These are phyloP conservation scores for Melopsittacus undulatus DNA, from an alignment of 2,797 vertebrate genomes.

Conservation along the genomic window DNA sequence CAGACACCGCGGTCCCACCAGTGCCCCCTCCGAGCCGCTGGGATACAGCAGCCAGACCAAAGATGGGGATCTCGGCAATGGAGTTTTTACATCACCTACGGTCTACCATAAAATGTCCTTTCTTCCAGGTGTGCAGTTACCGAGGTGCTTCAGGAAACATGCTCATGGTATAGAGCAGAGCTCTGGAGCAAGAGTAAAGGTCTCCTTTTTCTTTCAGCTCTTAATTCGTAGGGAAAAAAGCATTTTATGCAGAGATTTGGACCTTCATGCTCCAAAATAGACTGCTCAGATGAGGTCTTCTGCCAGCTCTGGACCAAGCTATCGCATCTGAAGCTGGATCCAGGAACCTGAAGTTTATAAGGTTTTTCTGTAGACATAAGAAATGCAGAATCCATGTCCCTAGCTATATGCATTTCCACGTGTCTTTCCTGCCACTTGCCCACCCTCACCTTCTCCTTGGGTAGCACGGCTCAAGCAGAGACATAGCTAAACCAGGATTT, in stretches of 20 bases:
- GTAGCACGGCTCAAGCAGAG: not conserved
- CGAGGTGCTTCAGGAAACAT: not conserved
- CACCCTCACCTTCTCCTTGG: not conserved
- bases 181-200: fast-evolving
- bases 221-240: not conserved
- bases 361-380: not conserved
- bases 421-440: not conserved
- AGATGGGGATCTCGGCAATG: fast-evolving
- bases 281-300: not conserved
- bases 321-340: not conserved
- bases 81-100: fast-evolving
- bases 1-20: not conserved
- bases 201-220: not conserved
- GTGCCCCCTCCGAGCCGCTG: fast-evolving
- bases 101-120: not conserved
- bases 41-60: fast-evolving
- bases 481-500: not conserved
- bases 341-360: not conserved
- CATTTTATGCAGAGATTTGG: not conserved
- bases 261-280: not conserved
- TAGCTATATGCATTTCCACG: not conserved
- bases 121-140: not conserved
- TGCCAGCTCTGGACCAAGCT: not conserved
- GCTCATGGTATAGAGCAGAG: not conserved
- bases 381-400: not conserved